A percentile compares a stretch with the other conserved stretches of the same genome.
phyloP scores from a whole-genome alignment of 2,888 invertebrate species.

The Brenthis hecate region DNA sequence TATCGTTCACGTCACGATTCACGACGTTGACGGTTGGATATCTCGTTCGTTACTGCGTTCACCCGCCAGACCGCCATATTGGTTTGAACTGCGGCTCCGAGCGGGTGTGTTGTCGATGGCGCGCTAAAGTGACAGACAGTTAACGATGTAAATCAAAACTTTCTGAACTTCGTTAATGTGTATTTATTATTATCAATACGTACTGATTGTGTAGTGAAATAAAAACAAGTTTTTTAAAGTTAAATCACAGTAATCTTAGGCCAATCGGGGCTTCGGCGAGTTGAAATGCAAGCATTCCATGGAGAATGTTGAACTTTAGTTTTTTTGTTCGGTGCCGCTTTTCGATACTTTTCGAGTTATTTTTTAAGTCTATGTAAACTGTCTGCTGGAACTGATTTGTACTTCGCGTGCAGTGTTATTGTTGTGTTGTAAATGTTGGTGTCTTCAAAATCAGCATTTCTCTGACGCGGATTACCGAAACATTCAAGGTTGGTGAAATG shows the following conservation, averaged over 20 bases:
- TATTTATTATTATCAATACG: slow-evolving; percentile 42
- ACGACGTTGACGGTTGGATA: not conserved
- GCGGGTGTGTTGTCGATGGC: slow-evolving; percentile 53
- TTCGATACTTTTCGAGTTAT: slow-evolving; percentile 70
- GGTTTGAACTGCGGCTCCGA: slow-evolving; percentile 55
- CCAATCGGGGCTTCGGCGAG: slow-evolving; percentile 55
- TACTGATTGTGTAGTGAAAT: slow-evolving; percentile 57
- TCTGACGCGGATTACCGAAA: slow-evolving; percentile 72
- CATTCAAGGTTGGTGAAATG: slow-evolving; percentile 65
- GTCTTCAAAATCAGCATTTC: slow-evolving; percentile 58
- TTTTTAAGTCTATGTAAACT: slow-evolving; percentile 40
- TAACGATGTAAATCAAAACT: slow-evolving; percentile 65
- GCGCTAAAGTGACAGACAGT: slow-evolving; percentile 66
- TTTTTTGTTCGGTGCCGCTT: slow-evolving; percentile 66
- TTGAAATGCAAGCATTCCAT: slow-evolving; percentile 79
- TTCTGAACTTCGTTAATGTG: slow-evolving; percentile 58
- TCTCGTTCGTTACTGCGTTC: slow-evolving; percentile 40
- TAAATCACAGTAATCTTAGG: slow-evolving; percentile 40
- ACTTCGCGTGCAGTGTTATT: slow-evolving; percentile 43
- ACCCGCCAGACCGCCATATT: slow-evolving; percentile 65
- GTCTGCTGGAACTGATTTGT: slow-evolving; percentile 38
- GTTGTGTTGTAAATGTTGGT: slow-evolving; percentile 53
- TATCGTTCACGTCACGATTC: slow-evolving; percentile 10
- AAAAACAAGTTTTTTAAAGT: slow-evolving; percentile 32
- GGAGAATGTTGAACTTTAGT: slow-evolving; percentile 79